phyloP scores from a whole-genome alignment of 2,113 vertebrate species.

The Phocoena sinus region DNA sequence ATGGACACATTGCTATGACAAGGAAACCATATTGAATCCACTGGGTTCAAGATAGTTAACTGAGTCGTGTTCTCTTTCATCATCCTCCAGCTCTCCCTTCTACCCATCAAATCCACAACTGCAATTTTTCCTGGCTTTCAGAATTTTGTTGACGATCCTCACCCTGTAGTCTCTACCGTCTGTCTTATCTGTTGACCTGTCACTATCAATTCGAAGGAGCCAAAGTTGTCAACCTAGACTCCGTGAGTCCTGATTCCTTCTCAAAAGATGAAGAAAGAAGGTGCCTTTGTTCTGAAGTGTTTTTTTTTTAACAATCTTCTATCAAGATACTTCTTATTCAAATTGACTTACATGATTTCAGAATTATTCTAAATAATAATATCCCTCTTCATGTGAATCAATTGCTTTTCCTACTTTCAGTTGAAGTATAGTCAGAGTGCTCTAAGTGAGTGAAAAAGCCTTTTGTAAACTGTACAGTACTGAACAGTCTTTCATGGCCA shows the following conservation, averaged over 20 bases:
- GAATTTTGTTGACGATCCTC: neutral
- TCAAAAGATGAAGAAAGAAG: neutral
- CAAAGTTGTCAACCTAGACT: neutral
- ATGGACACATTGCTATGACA: neutral
- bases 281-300: neutral
- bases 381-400: neutral
- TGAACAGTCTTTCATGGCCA: neutral
- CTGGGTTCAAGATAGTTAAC: neutral
- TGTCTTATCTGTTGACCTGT: neutral
- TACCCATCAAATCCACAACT: neutral
- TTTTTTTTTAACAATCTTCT: neutral
- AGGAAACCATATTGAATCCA: neutral
- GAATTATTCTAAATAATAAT: neutral
- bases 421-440: neutral
- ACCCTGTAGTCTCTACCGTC: neutral
- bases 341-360: neutral
- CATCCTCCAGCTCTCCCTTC: neutral
- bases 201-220: neutral
- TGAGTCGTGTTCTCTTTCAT: neutral
- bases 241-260: neutral
- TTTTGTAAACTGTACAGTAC: neutral
- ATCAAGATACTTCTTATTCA: neutral
- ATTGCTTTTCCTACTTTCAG: neutral
- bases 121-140: neutral
- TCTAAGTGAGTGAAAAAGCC: neutral